These are phyloP conservation scores for Oxycera nigricornis DNA, from an alignment of 2,888 invertebrate species.

Conservation along the genomic window DNA sequence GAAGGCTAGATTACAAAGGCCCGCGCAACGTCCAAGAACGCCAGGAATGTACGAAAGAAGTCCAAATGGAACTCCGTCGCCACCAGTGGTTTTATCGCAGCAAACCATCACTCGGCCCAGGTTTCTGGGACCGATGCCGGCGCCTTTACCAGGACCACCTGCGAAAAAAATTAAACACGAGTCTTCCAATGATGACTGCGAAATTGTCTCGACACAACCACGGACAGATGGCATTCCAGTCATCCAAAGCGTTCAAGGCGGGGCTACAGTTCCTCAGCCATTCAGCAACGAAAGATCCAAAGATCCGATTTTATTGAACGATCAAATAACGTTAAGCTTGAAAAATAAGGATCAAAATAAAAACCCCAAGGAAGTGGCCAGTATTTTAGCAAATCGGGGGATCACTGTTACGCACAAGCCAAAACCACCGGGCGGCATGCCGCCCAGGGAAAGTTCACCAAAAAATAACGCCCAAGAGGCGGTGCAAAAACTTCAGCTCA, in stretches of 20 bases:
- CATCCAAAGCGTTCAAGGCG: slow-evolving; percentile 77
- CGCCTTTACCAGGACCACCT: slow-evolving; percentile 39
- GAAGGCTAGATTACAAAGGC: slow-evolving; percentile 49
- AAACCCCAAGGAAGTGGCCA: slow-evolving; percentile 78
- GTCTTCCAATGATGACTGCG: slow-evolving; percentile 78
- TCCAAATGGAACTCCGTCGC: slow-evolving; percentile 44
- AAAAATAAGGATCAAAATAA: slow-evolving; percentile 66
- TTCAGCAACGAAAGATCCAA: slow-evolving; percentile 61
- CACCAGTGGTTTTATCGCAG: slow-evolving; percentile 48
- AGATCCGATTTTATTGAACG: slow-evolving; percentile 72
- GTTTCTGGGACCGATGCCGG: slow-evolving; percentile 31
- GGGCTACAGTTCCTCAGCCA: slow-evolving; percentile 45
- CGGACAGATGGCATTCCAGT: slow-evolving; percentile 75
- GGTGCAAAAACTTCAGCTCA: slow-evolving; percentile 62
- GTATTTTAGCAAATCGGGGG: slow-evolving; percentile 77
- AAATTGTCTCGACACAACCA: slow-evolving; percentile 77
- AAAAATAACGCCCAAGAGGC: slow-evolving; percentile 61
- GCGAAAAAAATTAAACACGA: slow-evolving; percentile 47
- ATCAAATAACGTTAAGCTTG: slow-evolving; percentile 74
- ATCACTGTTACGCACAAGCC: slow-evolving; percentile 71
- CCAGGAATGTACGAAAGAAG: slow-evolving; percentile 36
- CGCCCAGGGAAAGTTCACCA: slow-evolving; percentile 62
- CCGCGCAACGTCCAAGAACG: slow-evolving; percentile 39
- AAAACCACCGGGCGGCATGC: slow-evolving; percentile 62
- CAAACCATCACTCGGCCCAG: slow-evolving; percentile 42